A percentile compares a stretch with the other conserved stretches of the same genome.
These are phyloP conservation scores for Chlorospingus flavigularis DNA, from an alignment of 2,797 vertebrate species.

Conservation along the genomic window DNA sequence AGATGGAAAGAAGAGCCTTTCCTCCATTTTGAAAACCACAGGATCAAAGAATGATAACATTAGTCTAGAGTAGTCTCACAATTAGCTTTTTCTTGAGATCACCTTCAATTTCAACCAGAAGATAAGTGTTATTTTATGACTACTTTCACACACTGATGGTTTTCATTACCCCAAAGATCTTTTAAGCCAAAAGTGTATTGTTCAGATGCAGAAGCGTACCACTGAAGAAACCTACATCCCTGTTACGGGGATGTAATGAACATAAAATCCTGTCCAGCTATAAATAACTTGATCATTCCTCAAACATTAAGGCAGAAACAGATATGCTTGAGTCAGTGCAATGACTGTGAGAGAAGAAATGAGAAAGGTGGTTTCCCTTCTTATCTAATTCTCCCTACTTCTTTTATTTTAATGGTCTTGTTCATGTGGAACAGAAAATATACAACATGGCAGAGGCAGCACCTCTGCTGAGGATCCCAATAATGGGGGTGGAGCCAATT, in stretches of 20 bases:
- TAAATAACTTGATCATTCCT: background rate
- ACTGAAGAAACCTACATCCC: background rate
- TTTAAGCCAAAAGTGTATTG: background rate
- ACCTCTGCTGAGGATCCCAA: background rate
- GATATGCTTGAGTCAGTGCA: rapidly evolving
- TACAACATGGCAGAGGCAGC: rapidly evolving
- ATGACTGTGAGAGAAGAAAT: background rate
- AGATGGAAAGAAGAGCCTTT: background rate
- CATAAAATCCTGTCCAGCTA: background rate
- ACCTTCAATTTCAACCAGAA: background rate
- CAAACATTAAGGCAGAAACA: background rate
- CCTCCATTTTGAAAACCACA: background rate
- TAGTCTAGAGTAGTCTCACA: background rate
- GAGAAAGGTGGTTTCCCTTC: rapidly evolving
- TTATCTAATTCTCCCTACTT: background rate
- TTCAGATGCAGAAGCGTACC: background rate
- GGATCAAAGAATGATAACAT: background rate
- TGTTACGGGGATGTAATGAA: background rate
- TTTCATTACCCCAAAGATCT: background rate
- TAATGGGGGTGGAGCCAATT: background rate
- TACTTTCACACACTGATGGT: background rate
- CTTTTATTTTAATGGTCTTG: background rate
- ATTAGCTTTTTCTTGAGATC: background rate
- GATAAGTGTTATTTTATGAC: background rate
- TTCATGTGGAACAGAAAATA: background rate